Conservation (phyloP, 1,140 invertebrate genomes). For the Drosophila nannoptera region DNA sequence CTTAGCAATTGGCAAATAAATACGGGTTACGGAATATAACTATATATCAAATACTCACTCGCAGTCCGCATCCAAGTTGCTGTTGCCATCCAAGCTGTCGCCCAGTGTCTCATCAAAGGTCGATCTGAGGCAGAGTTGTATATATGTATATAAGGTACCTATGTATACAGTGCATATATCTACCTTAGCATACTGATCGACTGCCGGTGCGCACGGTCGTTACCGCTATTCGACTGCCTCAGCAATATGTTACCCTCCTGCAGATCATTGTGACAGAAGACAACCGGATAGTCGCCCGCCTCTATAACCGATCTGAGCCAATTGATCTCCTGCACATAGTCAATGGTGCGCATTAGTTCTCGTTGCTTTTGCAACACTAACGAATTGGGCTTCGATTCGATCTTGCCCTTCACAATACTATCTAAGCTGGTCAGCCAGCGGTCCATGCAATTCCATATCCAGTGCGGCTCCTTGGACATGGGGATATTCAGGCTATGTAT, state of each 20-base stretch:
- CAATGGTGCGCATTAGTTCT: conserved; percentile 74
- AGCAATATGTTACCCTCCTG: conserved; percentile 89
- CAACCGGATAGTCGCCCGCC: conserved; percentile 87
- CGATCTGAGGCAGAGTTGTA: conserved; percentile 34
- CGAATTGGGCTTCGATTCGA: conserved; percentile 55
- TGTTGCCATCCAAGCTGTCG: conserved; percentile 64
- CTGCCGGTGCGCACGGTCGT: conserved; percentile 39
- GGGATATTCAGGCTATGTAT: conserved; percentile 96
- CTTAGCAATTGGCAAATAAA: conserved; percentile 45
- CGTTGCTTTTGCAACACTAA: conserved; percentile 58
- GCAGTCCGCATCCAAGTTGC: conserved; percentile 58
- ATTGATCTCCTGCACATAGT: conserved; percentile 83
- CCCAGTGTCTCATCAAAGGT: conserved; percentile 65
- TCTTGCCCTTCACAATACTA: conserved; percentile 66
- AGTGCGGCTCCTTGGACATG: conserved; percentile 94
- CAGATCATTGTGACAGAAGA: conserved; percentile 98
- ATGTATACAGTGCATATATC: background rate
- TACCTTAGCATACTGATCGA: conserved; percentile 60
- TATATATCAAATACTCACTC: conserved; percentile 48
- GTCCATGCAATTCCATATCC: conserved; percentile 93
- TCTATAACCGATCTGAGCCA: conserved; percentile 83
- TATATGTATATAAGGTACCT: background rate
- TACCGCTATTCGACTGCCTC: conserved; percentile 32
- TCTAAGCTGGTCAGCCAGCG: conserved; percentile 84
- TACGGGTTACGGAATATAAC: conserved; percentile 35